Evolutionary conservation across 2,888 invertebrate genomes (phyloP), one percentile per base, ranked within the genome.

Genomic region (Oscheius sp.): DNA sequence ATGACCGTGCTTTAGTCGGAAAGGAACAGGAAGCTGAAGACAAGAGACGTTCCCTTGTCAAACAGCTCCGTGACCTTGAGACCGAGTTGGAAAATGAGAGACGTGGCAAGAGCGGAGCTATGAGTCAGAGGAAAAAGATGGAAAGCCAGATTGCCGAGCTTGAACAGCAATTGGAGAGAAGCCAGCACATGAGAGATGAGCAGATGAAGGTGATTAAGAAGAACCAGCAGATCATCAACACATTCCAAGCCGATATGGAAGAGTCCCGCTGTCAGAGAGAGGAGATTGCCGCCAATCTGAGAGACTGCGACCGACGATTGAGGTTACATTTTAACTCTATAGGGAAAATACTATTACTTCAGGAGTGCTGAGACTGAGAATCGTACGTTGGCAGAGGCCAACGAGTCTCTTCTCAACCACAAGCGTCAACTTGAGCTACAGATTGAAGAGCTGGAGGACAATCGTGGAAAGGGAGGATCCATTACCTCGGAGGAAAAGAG

Each of bases 1-100:
- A 95, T 88, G 98, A 99, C 89, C 92, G 97, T 58, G 96, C 97
- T 88, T 91, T 95, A 63, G 93, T 92, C 90, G 94, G 94, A 1
- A 95, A 95, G 89, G 98, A 99, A 87, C 97, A 78, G 89, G 94
- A 95, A 83, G 94, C 95, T 1, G 98, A 99, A 90, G 98, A 99
- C 90, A 96, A 96, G 89, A 90, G 92, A 3, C 93, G 96, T 79
- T 94, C 94, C 59, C 93, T 99, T 73, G 93, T 95, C 76, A 97
- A 97, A 90, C 96, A 96, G 75, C 79, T 88, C 42, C 81, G 95
- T 2, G 94, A 94, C 0, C 91, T 99, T 73, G 99, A 99, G 91
- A 94, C 95, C 84, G 94, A 93, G 73, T 91, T 98, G 5, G 98
- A 99, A 88, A 96, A 96, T 78, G 96, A 97, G 89, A 79, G 87